These are phyloP conservation scores for Pangasianodon gigas DNA, from an alignment of 2,113 vertebrate species.

Conservation along the genomic window DNA sequence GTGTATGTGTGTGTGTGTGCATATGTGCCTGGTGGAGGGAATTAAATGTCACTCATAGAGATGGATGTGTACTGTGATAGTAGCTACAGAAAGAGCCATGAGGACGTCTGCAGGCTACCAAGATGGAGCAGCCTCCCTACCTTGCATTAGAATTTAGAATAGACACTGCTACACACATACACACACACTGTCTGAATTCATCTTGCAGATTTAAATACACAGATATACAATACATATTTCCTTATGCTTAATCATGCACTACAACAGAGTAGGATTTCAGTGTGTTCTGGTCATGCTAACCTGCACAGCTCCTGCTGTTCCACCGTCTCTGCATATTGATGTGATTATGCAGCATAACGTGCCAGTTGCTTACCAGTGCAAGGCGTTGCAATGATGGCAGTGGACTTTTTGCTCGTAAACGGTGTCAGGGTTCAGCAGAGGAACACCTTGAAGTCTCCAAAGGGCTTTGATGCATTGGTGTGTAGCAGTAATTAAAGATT, in stretches of 20 bases:
- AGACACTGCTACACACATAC: constrained; percentile 9
- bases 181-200: constrained; percentile 1
- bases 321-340: constrained; percentile 3
- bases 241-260: neutral
- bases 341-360: constrained; percentile 28
- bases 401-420: neutral
- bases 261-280: neutral
- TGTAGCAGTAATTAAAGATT: constrained; percentile 40
- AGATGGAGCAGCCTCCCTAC: constrained; percentile 51
- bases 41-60: constrained; percentile 76
- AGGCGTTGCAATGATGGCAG: neutral
- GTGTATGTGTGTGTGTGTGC: constrained; percentile 20
- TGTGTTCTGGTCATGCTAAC: constrained; percentile 10
- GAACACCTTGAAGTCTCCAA: constrained; percentile 12
- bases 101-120: constrained; percentile 51
- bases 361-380: neutral
- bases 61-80: constrained; percentile 75
- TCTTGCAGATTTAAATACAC: neutral
- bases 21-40: constrained; percentile 64
- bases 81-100: constrained; percentile 59
- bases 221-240: neutral
- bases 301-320: neutral
- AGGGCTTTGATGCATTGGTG: constrained; percentile 9
- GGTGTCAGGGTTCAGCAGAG: constrained; percentile 31
- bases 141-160: constrained; percentile 47